These are phyloP conservation scores for Thecocarcelia acutangulata DNA, from an alignment of 2,888 invertebrate species.

Conservation along the genomic window DNA sequence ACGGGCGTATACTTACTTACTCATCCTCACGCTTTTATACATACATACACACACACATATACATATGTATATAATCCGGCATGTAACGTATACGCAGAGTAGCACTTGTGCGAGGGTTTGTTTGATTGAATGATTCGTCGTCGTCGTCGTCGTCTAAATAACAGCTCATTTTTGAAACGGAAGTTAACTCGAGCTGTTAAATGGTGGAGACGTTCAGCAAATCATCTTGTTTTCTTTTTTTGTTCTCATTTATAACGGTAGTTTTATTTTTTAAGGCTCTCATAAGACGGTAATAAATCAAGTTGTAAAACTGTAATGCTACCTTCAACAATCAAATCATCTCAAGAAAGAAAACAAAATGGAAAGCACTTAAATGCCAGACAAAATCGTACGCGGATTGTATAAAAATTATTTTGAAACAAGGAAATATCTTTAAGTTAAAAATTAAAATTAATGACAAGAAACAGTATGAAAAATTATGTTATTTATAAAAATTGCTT, in stretches of 20 bases:
- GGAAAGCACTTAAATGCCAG: background rate
- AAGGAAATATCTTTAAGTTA: background rate
- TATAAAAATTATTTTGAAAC: constrained; percentile 2
- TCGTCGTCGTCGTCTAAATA: constrained; percentile 10
- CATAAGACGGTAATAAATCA: constrained; percentile 63
- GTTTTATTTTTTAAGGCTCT: constrained; percentile 7
- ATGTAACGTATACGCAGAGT: constrained; percentile 41
- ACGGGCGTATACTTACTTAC: background rate
- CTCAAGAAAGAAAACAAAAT: constrained; percentile 1
- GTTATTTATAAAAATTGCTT: too few species aligned
- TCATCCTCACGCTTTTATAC: too few species aligned
- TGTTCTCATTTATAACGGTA: constrained; percentile 36
- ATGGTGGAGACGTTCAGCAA: constrained; percentile 52
- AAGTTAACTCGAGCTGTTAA: constrained; percentile 51
- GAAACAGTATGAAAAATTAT: too few species aligned
- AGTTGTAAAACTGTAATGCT: constrained; percentile 57
- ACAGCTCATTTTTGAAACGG: constrained; percentile 31
- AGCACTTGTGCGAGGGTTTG: background rate
- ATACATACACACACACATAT: too few species aligned
- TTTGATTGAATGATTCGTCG: background rate
- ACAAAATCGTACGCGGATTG: background rate
- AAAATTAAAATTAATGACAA: too few species aligned
- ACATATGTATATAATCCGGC: background rate
- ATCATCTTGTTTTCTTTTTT: constrained; percentile 47
- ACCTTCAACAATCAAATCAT: constrained; percentile 28